Percentiles rank a stretch among this genome's conserved stretches.
phyloP scores from a whole-genome alignment of 2,113 vertebrate species.

The Cebus imitator region DNA sequence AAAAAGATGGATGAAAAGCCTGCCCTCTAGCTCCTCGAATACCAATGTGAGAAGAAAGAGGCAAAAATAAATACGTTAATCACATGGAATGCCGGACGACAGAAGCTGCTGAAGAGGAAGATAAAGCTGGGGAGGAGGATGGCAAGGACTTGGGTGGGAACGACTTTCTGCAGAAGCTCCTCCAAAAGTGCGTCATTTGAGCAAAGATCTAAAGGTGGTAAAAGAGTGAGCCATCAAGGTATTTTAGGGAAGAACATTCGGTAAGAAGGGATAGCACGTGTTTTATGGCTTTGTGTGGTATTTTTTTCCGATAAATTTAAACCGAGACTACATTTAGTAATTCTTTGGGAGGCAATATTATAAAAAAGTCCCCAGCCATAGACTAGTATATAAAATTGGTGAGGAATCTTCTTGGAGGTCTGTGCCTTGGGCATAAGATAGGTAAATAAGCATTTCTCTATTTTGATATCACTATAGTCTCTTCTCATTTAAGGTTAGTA shows the following conservation, averaged over 20 bases:
- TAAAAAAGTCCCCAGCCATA: not conserved
- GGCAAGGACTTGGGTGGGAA: accelerated
- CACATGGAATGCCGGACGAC: not conserved
- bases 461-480: no score
- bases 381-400: no score
- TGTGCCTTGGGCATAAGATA: no score
- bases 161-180: not conserved
- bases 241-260: not conserved
- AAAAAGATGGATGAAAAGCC: not conserved
- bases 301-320: not conserved
- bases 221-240: not conserved
- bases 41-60: not conserved
- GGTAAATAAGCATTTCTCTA: no score
- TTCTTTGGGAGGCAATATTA: not conserved
- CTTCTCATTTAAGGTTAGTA: no score
- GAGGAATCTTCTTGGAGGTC: no score
- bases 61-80: not conserved
- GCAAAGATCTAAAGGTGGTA: not conserved
- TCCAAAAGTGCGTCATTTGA: not conserved
- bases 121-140: not conserved
- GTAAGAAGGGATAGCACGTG: not conserved
- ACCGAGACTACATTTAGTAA: not conserved
- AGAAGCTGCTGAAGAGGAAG: not conserved
- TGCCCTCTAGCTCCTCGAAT: not conserved
- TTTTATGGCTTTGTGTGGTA: not conserved